Evolutionary conservation across 1,140 invertebrate genomes (phyloP).

Genomic region (Temnothorax curvispinosus): DNA sequence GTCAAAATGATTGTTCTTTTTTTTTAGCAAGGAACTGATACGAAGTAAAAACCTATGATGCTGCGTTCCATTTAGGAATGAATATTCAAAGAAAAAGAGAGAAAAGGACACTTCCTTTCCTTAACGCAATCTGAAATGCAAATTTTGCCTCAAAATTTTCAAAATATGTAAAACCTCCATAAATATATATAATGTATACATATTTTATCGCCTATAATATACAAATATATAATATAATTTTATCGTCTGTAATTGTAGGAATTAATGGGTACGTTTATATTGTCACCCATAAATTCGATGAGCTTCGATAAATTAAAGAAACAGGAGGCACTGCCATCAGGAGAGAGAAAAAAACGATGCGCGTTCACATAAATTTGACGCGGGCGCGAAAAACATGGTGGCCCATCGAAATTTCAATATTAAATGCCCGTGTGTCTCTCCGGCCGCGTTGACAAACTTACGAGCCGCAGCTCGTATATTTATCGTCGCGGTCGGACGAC

Average conservation of each 20-base stretch:
- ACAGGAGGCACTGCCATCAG: too few species aligned
- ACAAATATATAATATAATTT: too few species aligned
- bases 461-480: conserved; percentile 19
- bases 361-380: background rate
- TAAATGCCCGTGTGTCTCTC: background rate
- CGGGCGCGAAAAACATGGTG: background rate
- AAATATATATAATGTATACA: too few species aligned
- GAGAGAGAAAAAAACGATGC: background rate
- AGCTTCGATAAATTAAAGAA: background rate
- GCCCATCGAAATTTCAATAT: background rate
- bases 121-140: background rate
- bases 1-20: background rate
- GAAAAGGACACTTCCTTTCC: background rate
- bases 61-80: too few species aligned
- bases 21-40: background rate
- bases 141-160: too few species aligned
- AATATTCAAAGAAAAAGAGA: background rate
- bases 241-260: background rate
- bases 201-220: background rate
- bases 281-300: background rate
- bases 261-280: background rate
- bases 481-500: background rate
- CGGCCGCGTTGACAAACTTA: background rate
- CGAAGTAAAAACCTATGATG: too few species aligned
- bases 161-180: background rate